Percentiles rank a stretch among this genome's conserved stretches.
phyloP scores from a whole-genome alignment of 2,113 vertebrate species.

The Ascaphus truei region DNA sequence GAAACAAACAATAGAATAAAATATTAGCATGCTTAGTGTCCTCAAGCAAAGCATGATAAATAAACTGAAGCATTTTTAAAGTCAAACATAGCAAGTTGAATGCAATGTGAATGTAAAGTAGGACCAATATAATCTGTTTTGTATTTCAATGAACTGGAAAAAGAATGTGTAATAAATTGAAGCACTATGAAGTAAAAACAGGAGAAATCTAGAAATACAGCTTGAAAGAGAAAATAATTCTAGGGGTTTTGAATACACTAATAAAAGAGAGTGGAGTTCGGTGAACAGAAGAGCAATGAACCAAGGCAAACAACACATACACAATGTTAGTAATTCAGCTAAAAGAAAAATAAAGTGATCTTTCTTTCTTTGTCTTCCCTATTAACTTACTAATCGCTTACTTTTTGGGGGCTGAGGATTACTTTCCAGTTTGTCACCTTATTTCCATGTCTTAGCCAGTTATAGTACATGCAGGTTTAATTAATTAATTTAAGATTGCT shows the following conservation, averaged over 20 bases:
- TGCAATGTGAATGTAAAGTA: background rate
- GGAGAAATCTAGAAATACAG: background rate
- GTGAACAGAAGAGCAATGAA: background rate
- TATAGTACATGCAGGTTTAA: no score
- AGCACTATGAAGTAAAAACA: background rate
- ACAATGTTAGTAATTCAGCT: no score
- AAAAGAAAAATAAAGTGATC: no score
- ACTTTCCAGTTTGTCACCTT: no score
- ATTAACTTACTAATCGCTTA: no score
- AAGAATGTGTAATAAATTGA: conserved; percentile 10
- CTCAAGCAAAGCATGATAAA: conserved; percentile 13
- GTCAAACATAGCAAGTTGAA: background rate
- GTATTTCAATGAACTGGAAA: conserved; percentile 33
- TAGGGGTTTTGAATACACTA: background rate
- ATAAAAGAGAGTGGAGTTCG: background rate
- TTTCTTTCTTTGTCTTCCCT: no score
- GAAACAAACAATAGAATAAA: conserved; percentile 10
- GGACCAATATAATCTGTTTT: conserved; percentile 9
- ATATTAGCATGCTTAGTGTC: conserved; percentile 9
- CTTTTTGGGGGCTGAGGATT: no score
- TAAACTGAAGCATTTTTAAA: background rate
- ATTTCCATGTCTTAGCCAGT: no score
- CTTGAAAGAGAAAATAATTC: conserved; percentile 11
- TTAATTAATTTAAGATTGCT: no score
- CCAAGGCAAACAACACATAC: no score